phyloP scores from a whole-genome alignment of 1,140 invertebrate genomes.

The Acromyrmex heyeri region DNA sequence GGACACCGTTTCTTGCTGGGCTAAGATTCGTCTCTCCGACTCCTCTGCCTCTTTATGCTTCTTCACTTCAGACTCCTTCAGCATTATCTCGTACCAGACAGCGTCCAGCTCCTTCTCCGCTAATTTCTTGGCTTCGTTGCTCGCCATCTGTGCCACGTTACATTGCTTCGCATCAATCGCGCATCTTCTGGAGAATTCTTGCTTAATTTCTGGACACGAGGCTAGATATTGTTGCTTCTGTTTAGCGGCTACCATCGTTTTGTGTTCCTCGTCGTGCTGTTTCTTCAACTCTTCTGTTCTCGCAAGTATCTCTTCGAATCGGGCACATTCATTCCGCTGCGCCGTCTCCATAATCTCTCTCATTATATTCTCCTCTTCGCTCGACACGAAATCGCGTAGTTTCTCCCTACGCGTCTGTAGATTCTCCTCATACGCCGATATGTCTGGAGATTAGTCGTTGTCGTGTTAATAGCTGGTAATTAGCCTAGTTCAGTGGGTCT shows the following conservation, averaged over 20 bases:
- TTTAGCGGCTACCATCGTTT: slow-evolving; percentile 74
- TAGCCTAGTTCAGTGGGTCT: neutral
- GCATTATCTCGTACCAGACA: slow-evolving; percentile 76
- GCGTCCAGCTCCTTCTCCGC: slow-evolving; percentile 70
- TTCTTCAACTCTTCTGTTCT: slow-evolving; percentile 66
- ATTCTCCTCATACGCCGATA: slow-evolving; percentile 65
- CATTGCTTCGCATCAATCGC: slow-evolving; percentile 75
- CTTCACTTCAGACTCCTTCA: slow-evolving; percentile 72
- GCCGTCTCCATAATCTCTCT: slow-evolving; percentile 71
- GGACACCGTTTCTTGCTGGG: neutral
- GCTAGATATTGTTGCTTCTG: slow-evolving; percentile 78
- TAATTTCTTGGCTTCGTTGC: slow-evolving; percentile 71
- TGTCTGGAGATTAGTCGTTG: slow-evolving; percentile 60
- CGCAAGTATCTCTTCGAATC: slow-evolving; percentile 63
- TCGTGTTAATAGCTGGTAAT: slow-evolving; percentile 25
- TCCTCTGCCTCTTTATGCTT: slow-evolving; percentile 66
- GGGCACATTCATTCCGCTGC: slow-evolving; percentile 51
- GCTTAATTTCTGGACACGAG: slow-evolving; percentile 70
- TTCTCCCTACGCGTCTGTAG: slow-evolving; percentile 70
- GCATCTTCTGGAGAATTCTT: slow-evolving; percentile 67
- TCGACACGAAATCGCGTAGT: slow-evolving; percentile 66
- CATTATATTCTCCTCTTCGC: slow-evolving; percentile 67
- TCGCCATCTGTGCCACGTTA: slow-evolving; percentile 80
- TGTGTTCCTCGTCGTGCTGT: slow-evolving; percentile 68
- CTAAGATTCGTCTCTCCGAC: slow-evolving; percentile 22